Conservation (phyloP, 37 sponge, comb jelly and placozoan species). For the Axinella damicornis region DNA sequence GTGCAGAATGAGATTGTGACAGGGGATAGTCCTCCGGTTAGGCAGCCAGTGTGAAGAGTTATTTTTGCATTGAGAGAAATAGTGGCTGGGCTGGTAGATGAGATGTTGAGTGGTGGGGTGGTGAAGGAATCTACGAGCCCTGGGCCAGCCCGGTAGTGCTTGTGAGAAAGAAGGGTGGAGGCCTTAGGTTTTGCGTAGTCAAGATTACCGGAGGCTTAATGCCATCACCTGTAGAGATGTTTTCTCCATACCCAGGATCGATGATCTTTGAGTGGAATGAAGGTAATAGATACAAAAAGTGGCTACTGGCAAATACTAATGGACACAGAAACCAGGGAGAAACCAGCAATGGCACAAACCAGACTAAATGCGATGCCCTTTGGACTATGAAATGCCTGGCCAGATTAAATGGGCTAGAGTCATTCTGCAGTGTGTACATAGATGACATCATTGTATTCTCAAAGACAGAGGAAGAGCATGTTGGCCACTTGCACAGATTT, state of each 20-base stretch:
- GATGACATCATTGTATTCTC: conserved; percentile 57
- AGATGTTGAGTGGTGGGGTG: not conserved
- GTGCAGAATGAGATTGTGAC: conserved; percentile 1
- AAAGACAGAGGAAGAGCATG: conserved; percentile 40
- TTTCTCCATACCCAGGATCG: conserved; percentile 2
- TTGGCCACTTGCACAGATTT: conserved; percentile 1
- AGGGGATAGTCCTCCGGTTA: not conserved
- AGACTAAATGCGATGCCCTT: conserved; percentile 8
- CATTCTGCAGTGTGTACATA: conserved; percentile 34
- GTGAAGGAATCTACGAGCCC: not conserved
- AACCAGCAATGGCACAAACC: conserved; percentile 24
- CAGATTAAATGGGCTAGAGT: not conserved
- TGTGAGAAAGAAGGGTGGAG: conserved; percentile 19
- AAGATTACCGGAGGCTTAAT: conserved; percentile 31
- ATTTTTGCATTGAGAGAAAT: not conserved
- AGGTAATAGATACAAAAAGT: conserved; percentile 8
- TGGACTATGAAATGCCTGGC: not conserved
- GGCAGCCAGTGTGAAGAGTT: not conserved
- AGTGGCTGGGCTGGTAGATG: not conserved
- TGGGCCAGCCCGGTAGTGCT: conserved; percentile 34
- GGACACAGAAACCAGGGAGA: not conserved
- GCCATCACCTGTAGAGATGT: conserved; percentile 17
- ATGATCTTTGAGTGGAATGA: not conserved
- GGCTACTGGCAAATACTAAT: conserved; percentile 48
- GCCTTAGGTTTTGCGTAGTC: conserved; percentile 17